Evolutionary conservation across 2,797 vertebrate species (phyloP).

Genomic region (Myripristis murdjan): DNA sequence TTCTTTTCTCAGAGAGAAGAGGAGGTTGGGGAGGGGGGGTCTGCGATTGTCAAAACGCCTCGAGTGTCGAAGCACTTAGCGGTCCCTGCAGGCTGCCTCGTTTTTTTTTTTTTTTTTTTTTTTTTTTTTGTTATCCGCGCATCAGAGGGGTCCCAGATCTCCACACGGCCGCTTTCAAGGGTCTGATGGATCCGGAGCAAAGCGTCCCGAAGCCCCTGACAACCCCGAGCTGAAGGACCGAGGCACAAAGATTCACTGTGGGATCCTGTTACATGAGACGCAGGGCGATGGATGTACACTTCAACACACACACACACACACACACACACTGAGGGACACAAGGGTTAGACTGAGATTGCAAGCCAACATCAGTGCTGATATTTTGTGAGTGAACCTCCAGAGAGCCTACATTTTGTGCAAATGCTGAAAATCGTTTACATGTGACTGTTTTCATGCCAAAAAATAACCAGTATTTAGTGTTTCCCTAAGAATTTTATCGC

Average conservation of each 20-base stretch:
- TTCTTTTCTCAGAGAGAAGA: constrained; percentile 24
- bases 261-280: constrained; percentile 47
- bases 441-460: not conserved
- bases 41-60: constrained; percentile 33
- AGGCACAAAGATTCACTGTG: constrained; percentile 51
- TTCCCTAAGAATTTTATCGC: not conserved
- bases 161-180: constrained; percentile 13
- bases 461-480: not conserved
- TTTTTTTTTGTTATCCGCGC: constrained; percentile 43
- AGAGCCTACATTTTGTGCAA: too few species aligned
- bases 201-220: constrained; percentile 36
- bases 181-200: constrained; percentile 50
- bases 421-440: too few species aligned
- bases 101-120: too few species aligned
- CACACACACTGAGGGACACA: not conserved
- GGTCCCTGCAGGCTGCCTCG: constrained; percentile 5
- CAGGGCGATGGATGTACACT: constrained; percentile 16
- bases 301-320: constrained; percentile 13
- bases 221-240: constrained; percentile 17
- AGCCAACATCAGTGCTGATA: too few species aligned
- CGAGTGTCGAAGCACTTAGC: constrained; percentile 44
- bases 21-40: too few species aligned
- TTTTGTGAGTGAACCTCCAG: too few species aligned
- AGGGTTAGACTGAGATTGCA: not conserved
- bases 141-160: constrained; percentile 46